Evolutionary conservation across 2,888 invertebrate genomes (phyloP), one percentile per base, ranked within the genome.

Genomic region (Drosophila affinis): DNA sequence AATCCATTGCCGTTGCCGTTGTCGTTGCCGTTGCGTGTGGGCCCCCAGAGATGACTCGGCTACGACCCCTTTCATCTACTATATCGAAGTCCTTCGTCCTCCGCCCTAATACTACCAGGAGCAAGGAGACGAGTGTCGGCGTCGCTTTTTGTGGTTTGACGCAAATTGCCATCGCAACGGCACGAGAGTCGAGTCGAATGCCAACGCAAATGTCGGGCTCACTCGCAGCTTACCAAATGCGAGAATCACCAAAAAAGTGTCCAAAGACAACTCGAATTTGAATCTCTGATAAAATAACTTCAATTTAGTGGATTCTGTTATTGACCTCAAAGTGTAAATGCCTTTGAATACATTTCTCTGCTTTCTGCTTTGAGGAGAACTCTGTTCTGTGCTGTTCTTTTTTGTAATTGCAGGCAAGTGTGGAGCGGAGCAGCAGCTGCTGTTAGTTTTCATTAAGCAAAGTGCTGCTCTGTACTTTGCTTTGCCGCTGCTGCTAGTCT

Each of bases 111-210:
- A 39, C 39, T 18, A 18, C 18, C 2, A 18, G 12, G 12, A 14
- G 39, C 14, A 7, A 7, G 14, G 2, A 39, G 7, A 10, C 6
- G 58, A 68, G 57, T 76, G 61, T 67, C 77, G 29, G 7, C 29
- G 72, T 72, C 39, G 14, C 74, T 81, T 74, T 70, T 74, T 87
- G 82, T 54, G 88, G 86, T 72, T 65, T 79, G 70, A 70, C 88
- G 55, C 82, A 82, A 82, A 87, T 82, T 81, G 81, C 56, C 80
- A 68, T 53, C 67, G 67, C 58, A 63, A 47, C 56, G 7, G 55
- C 14, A 45, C 39, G 39, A 47, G 45, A n/a, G 64, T 44, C 45
- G 45, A n/a, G 64, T 44, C 45, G 17, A 21, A 65, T 48, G 67
- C 64, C 65, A 65, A 49, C 67, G 68, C 24, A 56, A 67, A 56